Evolutionary conservation across 2,888 invertebrate species (phyloP).

Genomic region (Tetragonula carbonaria): DNA sequence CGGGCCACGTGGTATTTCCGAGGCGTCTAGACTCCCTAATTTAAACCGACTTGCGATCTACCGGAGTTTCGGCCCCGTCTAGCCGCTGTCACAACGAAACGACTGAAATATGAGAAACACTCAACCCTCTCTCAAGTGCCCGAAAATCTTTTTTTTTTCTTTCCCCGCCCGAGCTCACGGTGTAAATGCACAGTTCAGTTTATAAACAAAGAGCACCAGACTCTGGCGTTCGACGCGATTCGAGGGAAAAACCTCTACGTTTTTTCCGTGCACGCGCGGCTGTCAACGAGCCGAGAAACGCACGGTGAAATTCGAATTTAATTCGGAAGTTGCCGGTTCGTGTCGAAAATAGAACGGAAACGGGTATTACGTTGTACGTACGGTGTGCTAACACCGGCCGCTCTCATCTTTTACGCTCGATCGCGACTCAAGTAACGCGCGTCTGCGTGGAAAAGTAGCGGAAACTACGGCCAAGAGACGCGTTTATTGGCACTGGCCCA

Average conservation of each 20-base stretch:
- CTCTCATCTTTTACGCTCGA: conserved; percentile 35
- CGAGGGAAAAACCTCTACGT: not conserved
- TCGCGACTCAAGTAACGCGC: conserved; percentile 22
- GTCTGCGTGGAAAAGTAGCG: conserved; percentile 30
- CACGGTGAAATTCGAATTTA: conserved; percentile 17
- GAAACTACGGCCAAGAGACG: conserved; percentile 34
- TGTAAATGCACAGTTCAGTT: conserved; percentile 10
- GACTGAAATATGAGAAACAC: conserved; percentile 73
- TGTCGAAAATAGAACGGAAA: conserved; percentile 55
- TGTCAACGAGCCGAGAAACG: not conserved
- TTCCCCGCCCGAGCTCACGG: conserved; percentile 1
- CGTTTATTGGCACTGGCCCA: conserved; percentile 58
- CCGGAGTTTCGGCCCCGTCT: conserved; percentile 65
- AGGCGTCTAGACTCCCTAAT: conserved; percentile 78
- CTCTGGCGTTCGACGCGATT: not conserved
- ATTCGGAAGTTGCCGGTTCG: conserved; percentile 23
- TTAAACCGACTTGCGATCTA: conserved; percentile 75
- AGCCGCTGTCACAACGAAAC: conserved; percentile 69
- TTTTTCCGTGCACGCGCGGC: too few species aligned
- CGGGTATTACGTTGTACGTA: conserved; percentile 32
- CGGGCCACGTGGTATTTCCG: conserved; percentile 74
- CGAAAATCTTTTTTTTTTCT: conserved; percentile 23
- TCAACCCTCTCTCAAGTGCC: conserved; percentile 24
- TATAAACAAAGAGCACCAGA: conserved; percentile 27
- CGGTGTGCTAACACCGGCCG: conserved; percentile 32